phyloP scores from a whole-genome alignment of 2,113 vertebrate genomes.

The Piaya cayana region DNA sequence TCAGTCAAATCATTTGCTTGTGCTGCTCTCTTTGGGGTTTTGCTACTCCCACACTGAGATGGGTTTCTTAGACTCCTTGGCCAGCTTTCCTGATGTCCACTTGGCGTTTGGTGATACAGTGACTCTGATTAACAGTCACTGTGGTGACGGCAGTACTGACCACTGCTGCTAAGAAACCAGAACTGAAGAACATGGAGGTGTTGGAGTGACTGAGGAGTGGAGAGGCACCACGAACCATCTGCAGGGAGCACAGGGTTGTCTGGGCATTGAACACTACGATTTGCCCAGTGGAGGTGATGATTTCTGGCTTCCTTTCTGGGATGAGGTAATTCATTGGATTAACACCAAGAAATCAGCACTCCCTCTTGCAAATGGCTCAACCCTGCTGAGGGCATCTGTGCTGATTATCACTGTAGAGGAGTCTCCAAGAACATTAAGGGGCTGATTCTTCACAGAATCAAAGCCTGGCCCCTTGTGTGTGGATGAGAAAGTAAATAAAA shows the following conservation, averaged over 20 bases:
- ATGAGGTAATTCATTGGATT: constrained; percentile 44
- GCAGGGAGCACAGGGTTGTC: background rate
- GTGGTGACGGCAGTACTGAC: background rate
- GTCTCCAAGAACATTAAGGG: background rate
- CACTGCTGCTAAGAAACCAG: background rate
- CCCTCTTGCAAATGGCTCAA: background rate
- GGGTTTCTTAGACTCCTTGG: background rate
- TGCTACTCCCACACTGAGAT: background rate
- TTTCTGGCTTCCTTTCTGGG: constrained; percentile 16
- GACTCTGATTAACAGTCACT: background rate
- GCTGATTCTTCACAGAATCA: background rate
- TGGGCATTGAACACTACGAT: background rate
- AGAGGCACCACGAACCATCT: background rate
- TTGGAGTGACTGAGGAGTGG: background rate
- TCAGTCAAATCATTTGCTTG: background rate
- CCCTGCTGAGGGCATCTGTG: constrained; percentile 69
- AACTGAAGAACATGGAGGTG: background rate
- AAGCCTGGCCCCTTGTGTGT: background rate
- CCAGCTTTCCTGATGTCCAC: background rate
- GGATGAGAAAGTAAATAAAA: background rate
- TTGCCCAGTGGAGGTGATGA: background rate
- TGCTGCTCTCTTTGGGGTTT: background rate
- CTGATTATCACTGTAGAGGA: background rate
- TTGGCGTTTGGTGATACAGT: background rate
- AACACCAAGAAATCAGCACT: constrained; percentile 30